phyloP scores from a whole-genome alignment of 2,113 vertebrate species.

The Alligator sinensis region DNA sequence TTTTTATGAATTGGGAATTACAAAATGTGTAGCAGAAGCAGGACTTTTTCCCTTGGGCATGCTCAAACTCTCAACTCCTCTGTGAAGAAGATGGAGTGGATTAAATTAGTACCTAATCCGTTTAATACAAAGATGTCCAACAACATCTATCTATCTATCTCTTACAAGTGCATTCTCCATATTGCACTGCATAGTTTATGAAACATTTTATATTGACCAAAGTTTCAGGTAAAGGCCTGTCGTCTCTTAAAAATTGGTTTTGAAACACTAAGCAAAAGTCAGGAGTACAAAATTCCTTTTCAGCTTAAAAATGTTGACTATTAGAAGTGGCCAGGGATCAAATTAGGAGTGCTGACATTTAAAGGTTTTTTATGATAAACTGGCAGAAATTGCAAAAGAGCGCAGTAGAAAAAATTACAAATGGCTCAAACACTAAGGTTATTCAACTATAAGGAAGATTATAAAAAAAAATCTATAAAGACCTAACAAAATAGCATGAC shows the following conservation, averaged over 20 bases:
- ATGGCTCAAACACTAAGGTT: background rate
- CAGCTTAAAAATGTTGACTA: background rate
- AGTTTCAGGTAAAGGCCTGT: background rate
- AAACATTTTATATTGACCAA: no score
- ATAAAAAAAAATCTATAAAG: background rate
- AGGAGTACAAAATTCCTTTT: fast-evolving
- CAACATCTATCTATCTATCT: no score
- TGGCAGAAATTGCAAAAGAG: background rate
- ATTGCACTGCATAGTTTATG: background rate
- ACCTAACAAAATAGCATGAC: background rate
- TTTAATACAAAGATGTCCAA: no score
- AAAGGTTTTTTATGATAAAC: background rate
- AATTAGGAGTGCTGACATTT: background rate
- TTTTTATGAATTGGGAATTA: background rate
- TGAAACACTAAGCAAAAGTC: background rate
- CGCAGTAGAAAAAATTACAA: background rate
- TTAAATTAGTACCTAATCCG: no score
- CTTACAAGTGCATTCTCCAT: background rate
- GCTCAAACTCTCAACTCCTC: background rate
- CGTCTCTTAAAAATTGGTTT: background rate
- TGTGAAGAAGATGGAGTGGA: no score
- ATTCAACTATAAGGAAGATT: background rate
- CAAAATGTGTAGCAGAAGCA: background rate
- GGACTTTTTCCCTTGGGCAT: background rate
- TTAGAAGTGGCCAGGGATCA: background rate